phyloP scores from a whole-genome alignment of 1,140 invertebrate species.

The Laodelphax striatellus region DNA sequence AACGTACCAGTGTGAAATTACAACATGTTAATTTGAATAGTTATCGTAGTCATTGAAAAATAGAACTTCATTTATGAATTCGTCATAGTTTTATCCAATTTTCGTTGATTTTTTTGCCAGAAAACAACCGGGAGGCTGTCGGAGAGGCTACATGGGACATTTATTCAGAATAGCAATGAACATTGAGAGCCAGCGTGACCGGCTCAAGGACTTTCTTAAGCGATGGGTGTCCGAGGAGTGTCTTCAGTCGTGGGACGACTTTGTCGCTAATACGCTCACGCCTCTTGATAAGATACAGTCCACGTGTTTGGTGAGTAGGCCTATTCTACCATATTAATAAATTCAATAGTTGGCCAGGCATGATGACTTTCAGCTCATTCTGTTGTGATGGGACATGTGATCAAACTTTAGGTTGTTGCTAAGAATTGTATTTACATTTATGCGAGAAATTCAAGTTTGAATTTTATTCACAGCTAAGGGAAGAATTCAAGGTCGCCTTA shows the following conservation, averaged over 20 bases:
- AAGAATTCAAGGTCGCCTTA: too few species aligned
- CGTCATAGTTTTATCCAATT: not conserved
- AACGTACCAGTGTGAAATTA: not conserved
- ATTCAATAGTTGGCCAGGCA: too few species aligned
- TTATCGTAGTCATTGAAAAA: not conserved
- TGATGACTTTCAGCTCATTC: too few species aligned
- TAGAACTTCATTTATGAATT: not conserved
- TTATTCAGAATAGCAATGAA: constrained; percentile 52
- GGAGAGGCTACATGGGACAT: constrained; percentile 66
- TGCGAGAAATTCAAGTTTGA: too few species aligned
- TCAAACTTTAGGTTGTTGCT: too few species aligned
- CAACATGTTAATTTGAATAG: not conserved
- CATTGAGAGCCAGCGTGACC: constrained; percentile 9
- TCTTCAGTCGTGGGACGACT: constrained; percentile 43
- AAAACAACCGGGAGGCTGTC: constrained; percentile 35
- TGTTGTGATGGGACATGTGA: too few species aligned
- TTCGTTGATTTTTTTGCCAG: constrained; percentile 23
- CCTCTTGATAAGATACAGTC: constrained; percentile 50
- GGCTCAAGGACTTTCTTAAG: constrained; percentile 36
- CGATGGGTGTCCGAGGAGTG: constrained; percentile 42
- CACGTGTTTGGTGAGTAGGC: constrained; percentile 36
- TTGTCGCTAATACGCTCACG: constrained; percentile 40
- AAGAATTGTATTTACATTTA: too few species aligned
- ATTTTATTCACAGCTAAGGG: too few species aligned
- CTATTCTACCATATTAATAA: too few species aligned